These are phyloP conservation scores for Itoplectis maculator DNA, from an alignment of 2,888 invertebrate genomes.

Conservation along the genomic window DNA sequence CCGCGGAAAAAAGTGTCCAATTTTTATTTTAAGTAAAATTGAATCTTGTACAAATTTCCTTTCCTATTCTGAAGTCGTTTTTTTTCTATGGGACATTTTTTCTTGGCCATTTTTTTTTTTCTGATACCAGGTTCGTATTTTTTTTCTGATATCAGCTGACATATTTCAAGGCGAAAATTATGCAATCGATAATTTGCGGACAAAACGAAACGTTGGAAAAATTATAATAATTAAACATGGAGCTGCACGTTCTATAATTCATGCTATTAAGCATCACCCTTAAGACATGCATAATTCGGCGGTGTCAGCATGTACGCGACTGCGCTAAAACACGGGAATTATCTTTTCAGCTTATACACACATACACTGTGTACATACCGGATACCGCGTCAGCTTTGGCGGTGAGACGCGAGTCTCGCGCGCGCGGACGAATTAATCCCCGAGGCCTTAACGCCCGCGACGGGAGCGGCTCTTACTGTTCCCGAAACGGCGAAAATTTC, in stretches of 20 bases:
- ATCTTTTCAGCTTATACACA: constrained; percentile 7
- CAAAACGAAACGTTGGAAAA: too few species aligned
- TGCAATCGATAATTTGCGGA: too few species aligned
- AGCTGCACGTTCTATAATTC: neutral
- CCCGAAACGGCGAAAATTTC: neutral
- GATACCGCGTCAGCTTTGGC: constrained; percentile 6
- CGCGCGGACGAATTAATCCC: constrained; percentile 20
- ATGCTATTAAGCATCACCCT: neutral
- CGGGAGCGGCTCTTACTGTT: neutral
- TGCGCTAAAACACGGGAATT: neutral
- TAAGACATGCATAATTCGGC: neutral
- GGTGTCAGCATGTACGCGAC: neutral
- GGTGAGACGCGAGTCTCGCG: neutral
- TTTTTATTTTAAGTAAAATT: too few species aligned
- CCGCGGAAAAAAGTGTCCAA: too few species aligned
- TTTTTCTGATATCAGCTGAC: too few species aligned
- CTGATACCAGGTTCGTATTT: too few species aligned
- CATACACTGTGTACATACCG: neutral
- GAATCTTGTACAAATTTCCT: too few species aligned
- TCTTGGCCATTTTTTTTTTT: too few species aligned
- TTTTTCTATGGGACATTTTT: too few species aligned
- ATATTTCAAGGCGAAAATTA: too few species aligned
- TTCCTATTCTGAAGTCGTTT: too few species aligned
- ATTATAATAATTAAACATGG: neutral
- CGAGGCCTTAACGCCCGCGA: neutral